phyloP scores from a whole-genome alignment of 2,888 invertebrate genomes.

The Troides oblongomaculatus region DNA sequence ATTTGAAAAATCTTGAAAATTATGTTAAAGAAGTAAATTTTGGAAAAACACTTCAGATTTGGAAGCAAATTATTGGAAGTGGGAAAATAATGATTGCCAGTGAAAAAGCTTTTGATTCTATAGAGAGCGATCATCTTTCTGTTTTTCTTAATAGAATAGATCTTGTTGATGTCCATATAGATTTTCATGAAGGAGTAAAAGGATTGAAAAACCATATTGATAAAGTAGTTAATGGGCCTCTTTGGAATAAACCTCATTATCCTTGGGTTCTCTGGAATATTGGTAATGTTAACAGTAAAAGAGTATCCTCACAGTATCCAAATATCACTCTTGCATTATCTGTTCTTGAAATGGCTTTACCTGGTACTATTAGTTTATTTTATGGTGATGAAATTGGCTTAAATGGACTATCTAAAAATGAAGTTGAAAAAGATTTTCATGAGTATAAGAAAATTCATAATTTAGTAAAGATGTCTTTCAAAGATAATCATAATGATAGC shows the following conservation, averaged over 20 bases:
- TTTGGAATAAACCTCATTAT: conserved; percentile 82
- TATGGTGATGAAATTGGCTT: conserved; percentile 95
- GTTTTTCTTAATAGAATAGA: conserved; percentile 84
- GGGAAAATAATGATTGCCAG: conserved; percentile 84
- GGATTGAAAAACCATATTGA: conserved; percentile 81
- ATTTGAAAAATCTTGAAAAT: conserved; percentile 88
- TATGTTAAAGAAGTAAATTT: conserved; percentile 82
- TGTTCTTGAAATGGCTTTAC: conserved; percentile 89
- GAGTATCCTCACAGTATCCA: conserved; percentile 77
- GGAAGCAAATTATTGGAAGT: conserved; percentile 84
- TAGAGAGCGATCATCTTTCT: conserved; percentile 72
- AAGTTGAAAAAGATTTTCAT: conserved; percentile 79
- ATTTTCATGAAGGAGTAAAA: conserved; percentile 78
- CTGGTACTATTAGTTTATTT: conserved; percentile 91
- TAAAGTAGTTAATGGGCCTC: conserved; percentile 74
- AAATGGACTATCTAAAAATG: conserved; percentile 71
- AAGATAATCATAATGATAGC: conserved; percentile 50
- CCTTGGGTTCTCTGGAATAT: conserved; percentile 92
- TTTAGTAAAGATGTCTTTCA: conserved; percentile 85
- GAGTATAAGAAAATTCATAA: conserved; percentile 83
- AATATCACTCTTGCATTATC: conserved; percentile 85
- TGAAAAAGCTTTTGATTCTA: conserved; percentile 75
- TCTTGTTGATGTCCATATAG: conserved; percentile 85
- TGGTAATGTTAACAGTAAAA: conserved; percentile 81
- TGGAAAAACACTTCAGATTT: conserved; percentile 79